phyloP scores from a whole-genome alignment of 2,797 vertebrate genomes.

The Ibycter americanus region DNA sequence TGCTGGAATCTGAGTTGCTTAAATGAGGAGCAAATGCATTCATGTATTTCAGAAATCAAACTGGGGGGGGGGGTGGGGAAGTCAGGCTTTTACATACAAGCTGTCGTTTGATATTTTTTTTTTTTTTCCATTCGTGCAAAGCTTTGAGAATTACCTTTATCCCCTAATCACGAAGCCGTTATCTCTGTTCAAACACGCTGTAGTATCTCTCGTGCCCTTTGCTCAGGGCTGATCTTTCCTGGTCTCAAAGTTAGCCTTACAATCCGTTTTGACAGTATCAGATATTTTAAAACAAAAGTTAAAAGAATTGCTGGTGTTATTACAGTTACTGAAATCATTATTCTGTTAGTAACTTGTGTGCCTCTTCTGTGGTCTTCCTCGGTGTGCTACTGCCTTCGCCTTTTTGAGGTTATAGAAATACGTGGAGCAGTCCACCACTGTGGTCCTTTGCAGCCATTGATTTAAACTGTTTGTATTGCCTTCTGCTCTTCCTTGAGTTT shows the following conservation, averaged over 20 bases:
- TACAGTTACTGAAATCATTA: not conserved
- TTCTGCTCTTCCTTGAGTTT: not conserved
- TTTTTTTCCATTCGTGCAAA: not conserved
- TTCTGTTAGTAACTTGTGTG: not conserved
- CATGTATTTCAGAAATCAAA: not conserved
- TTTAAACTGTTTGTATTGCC: not conserved
- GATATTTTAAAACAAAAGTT: not conserved
- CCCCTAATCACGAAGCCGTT: not conserved
- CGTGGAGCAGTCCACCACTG: fast-evolving
- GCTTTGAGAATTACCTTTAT: not conserved
- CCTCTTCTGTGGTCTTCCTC: not conserved
- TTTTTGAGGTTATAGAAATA: not conserved
- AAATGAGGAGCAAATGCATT: not conserved
- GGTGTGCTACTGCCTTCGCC: not conserved
- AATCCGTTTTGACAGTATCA: not conserved
- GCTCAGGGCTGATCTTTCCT: not conserved
- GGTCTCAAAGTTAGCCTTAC: not conserved
- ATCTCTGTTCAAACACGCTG: not conserved
- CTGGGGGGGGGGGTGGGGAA: too few species aligned
- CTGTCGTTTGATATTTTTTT: not conserved
- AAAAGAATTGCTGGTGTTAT: not conserved
- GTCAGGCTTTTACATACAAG: not conserved
- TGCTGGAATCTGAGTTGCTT: not conserved
- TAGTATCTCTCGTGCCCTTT: not conserved
- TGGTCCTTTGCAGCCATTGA: not conserved